These are phyloP conservation scores for Lasiurus borealis DNA, from an alignment of 2,113 vertebrate genomes.

Conservation along the genomic window DNA sequence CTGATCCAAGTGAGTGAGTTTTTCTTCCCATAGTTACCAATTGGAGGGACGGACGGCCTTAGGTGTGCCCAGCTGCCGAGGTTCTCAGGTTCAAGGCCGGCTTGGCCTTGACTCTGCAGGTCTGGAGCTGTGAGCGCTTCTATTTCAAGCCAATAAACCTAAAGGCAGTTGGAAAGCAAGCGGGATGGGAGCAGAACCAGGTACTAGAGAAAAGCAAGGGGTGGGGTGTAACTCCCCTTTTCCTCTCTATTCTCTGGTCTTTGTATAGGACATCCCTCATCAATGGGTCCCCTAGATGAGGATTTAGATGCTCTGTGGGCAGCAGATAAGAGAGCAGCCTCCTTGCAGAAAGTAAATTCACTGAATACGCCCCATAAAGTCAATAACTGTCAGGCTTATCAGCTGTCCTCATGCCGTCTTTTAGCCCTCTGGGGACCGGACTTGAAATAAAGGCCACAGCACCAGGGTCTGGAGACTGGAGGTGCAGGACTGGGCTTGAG, in stretches of 20 bases:
- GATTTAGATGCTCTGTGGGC: slow-evolving; percentile 93
- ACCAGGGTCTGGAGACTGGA: not conserved
- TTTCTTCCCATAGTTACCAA: slow-evolving; percentile 53
- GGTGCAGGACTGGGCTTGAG: slow-evolving; percentile 6
- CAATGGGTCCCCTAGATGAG: slow-evolving; percentile 93
- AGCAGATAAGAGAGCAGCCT: slow-evolving; percentile 91
- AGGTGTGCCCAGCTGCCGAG: slow-evolving; percentile 62
- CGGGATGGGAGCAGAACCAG: not conserved
- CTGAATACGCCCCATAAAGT: slow-evolving; percentile 86
- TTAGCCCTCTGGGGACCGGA: slow-evolving; percentile 64
- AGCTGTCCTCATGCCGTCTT: slow-evolving; percentile 81
- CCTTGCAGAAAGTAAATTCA: slow-evolving; percentile 86
- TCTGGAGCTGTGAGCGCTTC: slow-evolving; percentile 66
- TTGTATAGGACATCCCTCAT: slow-evolving; percentile 90
- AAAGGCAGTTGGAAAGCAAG: slow-evolving; percentile 56
- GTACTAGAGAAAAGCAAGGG: slow-evolving; percentile 51
- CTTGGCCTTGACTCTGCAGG: slow-evolving; percentile 74
- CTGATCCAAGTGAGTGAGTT: not conserved
- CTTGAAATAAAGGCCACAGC: slow-evolving; percentile 82
- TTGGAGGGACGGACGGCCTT: not conserved
- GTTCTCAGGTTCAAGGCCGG: slow-evolving; percentile 32
- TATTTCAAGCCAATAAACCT: slow-evolving; percentile 80
- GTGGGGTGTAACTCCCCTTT: slow-evolving; percentile 32
- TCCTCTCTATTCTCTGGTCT: slow-evolving; percentile 85
- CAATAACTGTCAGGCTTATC: slow-evolving; percentile 88